phyloP scores from a whole-genome alignment of 2,113 vertebrate genomes.

The Axis porcinus region DNA sequence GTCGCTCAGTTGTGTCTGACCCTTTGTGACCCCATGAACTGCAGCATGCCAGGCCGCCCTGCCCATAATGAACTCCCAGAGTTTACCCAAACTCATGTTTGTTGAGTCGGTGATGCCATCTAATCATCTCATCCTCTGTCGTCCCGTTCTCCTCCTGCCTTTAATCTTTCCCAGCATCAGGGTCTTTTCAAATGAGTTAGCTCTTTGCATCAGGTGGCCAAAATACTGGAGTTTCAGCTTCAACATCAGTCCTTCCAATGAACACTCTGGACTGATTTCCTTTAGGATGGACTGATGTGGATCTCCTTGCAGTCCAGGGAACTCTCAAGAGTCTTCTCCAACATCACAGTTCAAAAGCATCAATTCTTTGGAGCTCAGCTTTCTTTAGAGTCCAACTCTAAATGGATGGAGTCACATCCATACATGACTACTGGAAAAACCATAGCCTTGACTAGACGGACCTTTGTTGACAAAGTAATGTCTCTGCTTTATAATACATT shows the following conservation, averaged over 20 bases:
- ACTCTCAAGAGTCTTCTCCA: not conserved
- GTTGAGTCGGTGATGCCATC: not conserved
- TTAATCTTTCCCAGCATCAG: not conserved
- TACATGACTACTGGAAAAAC: not conserved
- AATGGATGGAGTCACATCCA: not conserved
- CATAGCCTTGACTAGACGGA: not conserved
- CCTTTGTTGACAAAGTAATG: not conserved
- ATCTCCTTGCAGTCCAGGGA: not conserved
- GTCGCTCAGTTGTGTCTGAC: not conserved
- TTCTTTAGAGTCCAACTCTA: not conserved
- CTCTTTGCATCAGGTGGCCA: not conserved
- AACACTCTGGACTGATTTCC: not conserved
- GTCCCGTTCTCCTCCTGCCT: not conserved
- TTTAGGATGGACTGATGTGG: not conserved
- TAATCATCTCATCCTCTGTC: not conserved
- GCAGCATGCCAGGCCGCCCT: not conserved
- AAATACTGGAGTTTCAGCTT: not conserved
- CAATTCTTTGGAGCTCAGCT: not conserved
- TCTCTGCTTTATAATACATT: not conserved
- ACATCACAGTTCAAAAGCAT: not conserved
- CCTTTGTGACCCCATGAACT: not conserved
- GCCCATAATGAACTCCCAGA: fast-evolving
- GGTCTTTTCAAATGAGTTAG: not conserved
- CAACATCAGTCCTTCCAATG: not conserved
- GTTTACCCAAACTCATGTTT: not conserved